A percentile compares a stretch with the other conserved stretches of the same genome.
Evolutionary conservation across 2,797 vertebrate species (phyloP).

Genomic region (Emydoidea blandingii): DNA sequence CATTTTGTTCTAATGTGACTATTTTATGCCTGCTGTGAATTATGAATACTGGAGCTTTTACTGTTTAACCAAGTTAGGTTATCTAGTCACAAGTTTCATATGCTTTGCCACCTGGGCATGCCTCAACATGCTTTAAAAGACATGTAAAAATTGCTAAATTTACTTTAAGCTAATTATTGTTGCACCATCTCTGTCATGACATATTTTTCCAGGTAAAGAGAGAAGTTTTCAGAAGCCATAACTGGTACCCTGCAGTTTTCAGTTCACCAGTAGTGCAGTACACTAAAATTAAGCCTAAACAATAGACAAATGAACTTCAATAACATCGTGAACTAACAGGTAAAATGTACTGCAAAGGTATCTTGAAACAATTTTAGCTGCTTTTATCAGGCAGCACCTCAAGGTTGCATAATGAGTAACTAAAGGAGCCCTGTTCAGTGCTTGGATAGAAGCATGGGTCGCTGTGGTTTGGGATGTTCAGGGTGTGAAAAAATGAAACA

Average conservation of each 20-base stretch:
- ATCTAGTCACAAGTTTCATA: background rate
- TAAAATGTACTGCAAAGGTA: background rate
- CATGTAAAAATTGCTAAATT: background rate
- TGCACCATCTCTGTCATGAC: background rate
- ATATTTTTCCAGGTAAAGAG: too few species aligned
- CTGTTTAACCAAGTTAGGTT: background rate
- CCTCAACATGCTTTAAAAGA: too few species aligned
- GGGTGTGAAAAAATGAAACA: fast-evolving
- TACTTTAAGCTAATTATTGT: background rate
- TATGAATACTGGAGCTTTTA: background rate
- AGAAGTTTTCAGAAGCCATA: background rate
- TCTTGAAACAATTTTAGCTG: background rate
- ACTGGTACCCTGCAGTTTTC: background rate
- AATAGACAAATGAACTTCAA: background rate
- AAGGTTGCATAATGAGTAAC: fast-evolving
- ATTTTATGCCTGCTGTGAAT: background rate
- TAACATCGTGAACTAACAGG: background rate
- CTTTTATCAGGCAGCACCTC: background rate
- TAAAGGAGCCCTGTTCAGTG: background rate
- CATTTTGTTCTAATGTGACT: background rate
- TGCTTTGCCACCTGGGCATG: background rate
- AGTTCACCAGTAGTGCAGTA: background rate
- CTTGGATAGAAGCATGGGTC: background rate
- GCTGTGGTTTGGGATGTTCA: background rate
- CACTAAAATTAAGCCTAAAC: background rate